Conservation (phyloP, 2,797 vertebrate species). For the Neostethus bicornis region DNA sequence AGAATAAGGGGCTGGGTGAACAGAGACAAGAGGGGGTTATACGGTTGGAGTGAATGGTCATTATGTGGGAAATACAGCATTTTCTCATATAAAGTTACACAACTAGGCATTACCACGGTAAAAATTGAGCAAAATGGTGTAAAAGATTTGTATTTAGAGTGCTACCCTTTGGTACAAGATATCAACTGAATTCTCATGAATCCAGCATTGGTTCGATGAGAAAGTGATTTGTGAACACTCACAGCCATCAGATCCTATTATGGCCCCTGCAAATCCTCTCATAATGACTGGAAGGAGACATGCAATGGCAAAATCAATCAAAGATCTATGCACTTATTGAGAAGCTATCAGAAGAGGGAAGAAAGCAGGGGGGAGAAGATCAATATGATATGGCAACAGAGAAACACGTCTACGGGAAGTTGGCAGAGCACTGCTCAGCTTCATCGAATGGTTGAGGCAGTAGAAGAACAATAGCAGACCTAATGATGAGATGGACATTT, state of each 20-base stretch:
- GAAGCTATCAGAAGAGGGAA: constrained; percentile 63
- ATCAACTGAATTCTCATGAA: constrained; percentile 54
- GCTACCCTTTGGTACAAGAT: constrained; percentile 34
- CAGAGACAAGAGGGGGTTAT: constrained; percentile 4
- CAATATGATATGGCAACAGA: constrained; percentile 65
- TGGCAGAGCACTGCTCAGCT: constrained; percentile 33
- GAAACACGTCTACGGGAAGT: constrained; percentile 47
- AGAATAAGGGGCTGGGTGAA: constrained; percentile 32
- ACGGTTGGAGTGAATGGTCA: constrained; percentile 9
- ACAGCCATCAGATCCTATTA: constrained; percentile 76
- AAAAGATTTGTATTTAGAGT: constrained; percentile 32
- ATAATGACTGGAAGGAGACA: constrained; percentile 75
- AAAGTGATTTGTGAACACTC: constrained; percentile 81
- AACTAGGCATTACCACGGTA: neutral
- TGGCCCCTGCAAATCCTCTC: constrained; percentile 68
- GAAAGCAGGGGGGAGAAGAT: constrained; percentile 44
- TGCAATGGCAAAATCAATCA: constrained; percentile 79
- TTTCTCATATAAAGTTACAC: constrained; percentile 29
- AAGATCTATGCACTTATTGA: constrained; percentile 77
- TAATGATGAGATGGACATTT: constrained; percentile 34
- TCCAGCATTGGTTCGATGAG: constrained; percentile 67
- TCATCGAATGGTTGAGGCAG: constrained; percentile 17
- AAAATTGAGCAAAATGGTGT: constrained; percentile 10
- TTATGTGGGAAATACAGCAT: constrained; percentile 11
- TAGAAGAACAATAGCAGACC: constrained; percentile 21